These are phyloP conservation scores for Masnerella sp. DNA, from an alignment of 2,888 invertebrate genomes.

Conservation along the genomic window DNA sequence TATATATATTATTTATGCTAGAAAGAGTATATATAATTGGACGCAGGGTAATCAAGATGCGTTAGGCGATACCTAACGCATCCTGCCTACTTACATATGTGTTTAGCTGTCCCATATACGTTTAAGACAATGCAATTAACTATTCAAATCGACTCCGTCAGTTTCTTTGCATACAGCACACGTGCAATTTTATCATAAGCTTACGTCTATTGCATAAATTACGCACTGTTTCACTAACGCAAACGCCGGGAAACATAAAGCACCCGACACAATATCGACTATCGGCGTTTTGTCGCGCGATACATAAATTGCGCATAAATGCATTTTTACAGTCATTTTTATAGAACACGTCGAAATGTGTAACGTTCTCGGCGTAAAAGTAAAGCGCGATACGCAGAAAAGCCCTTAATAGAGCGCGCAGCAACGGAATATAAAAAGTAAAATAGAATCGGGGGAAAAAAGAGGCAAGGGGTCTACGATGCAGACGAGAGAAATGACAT, in stretches of 20 bases:
- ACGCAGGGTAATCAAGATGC: too few relatives aligned
- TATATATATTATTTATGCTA: too few relatives aligned
- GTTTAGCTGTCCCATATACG: too few relatives aligned
- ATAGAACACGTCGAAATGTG: constrained; percentile 38
- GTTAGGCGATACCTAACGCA: too few relatives aligned
- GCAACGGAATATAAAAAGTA: constrained; percentile 50
- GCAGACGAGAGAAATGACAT: constrained; percentile 67
- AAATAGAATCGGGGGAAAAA: constrained; percentile 51
- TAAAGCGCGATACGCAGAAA: constrained; percentile 54
- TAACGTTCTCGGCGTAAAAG: constrained; percentile 50
- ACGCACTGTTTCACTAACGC: constrained; percentile 11
- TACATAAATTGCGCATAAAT: constrained; percentile 43
- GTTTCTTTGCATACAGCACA: too few relatives aligned
- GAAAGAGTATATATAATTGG: too few relatives aligned
- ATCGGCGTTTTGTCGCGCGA: constrained; percentile 46
- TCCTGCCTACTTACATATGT: too few relatives aligned
- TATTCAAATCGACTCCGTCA: too few relatives aligned
- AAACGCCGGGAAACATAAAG: constrained; percentile 16
- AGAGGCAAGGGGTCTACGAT: constrained; percentile 57
- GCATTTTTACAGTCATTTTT: constrained; percentile 52
- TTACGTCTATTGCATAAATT: constrained; percentile 21
- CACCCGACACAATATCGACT: constrained; percentile 14
- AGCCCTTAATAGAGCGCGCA: constrained; percentile 55
- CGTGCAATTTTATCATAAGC: too few relatives aligned
- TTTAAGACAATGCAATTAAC: too few relatives aligned